Evolutionary conservation across 2,888 invertebrate genomes (phyloP).

Genomic region (Boloria selene): DNA sequence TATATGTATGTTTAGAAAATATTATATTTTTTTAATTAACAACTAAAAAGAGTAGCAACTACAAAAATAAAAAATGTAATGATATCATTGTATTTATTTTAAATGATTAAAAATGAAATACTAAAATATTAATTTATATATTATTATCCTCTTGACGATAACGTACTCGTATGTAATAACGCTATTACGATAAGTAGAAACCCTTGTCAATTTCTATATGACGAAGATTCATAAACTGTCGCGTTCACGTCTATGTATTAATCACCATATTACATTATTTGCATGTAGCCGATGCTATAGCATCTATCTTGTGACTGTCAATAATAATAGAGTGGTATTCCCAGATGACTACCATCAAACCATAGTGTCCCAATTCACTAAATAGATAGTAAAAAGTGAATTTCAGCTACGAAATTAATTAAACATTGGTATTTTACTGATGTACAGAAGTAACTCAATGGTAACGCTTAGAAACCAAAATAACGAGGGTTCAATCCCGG

Average conservation of each 20-base stretch:
- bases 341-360: slow-evolving; percentile 1
- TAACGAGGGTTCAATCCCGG: no score
- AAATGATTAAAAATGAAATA: neutral
- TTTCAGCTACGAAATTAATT: no score
- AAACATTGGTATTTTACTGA: no score
- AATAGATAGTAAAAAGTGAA: no score
- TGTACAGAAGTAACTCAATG: no score
- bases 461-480: no score
- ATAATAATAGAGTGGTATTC: slow-evolving; percentile 15
- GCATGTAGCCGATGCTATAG: neutral
- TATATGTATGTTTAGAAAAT: no score
- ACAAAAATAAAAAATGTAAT: no score
- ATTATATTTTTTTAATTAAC: no score
- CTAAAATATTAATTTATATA: slow-evolving; percentile 3
- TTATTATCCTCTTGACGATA: slow-evolving; percentile 14
- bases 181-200: slow-evolving; percentile 27
- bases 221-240: slow-evolving; percentile 17
- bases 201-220: slow-evolving; percentile 26
- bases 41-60: no score
- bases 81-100: neutral
- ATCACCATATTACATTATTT: slow-evolving; percentile 14
- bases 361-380: no score
- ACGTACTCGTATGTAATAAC: slow-evolving; percentile 22
- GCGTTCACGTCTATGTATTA: slow-evolving; percentile 1
- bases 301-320: slow-evolving; percentile 9